Conservation (phyloP, 53 echinoderm and acorn worm species). For the Hippasteria phrygiana region DNA sequence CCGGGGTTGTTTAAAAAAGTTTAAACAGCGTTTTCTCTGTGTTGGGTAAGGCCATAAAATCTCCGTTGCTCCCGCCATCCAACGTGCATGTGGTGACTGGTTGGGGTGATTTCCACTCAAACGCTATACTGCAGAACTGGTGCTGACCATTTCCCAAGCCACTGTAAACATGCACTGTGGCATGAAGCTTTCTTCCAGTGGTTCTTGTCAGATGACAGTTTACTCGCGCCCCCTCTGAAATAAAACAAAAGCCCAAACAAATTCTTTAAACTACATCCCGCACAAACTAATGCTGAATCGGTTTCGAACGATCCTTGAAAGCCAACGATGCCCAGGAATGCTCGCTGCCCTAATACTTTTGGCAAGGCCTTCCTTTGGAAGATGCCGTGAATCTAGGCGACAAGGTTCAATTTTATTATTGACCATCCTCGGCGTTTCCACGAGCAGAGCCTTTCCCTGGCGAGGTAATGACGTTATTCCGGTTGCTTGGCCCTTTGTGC, state of each 20-base stretch:
- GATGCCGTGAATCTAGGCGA: not conserved
- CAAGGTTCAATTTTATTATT: conserved; percentile 33
- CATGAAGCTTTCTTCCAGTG: not conserved
- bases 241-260: not conserved
- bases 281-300: too few relatives aligned
- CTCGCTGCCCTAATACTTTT: not conserved
- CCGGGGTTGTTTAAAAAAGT: too few relatives aligned
- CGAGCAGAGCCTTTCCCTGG: not conserved
- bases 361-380: not conserved
- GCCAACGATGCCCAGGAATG: not conserved
- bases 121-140: too few relatives aligned
- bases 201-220: not conserved
- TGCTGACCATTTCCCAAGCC: too few relatives aligned
- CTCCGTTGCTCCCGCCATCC: too few relatives aligned
- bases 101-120: too few relatives aligned
- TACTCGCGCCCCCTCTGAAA: not conserved
- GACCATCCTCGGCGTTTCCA: conserved; percentile 7
- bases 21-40: too few relatives aligned
- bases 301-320: too few relatives aligned
- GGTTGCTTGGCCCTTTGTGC: conserved; percentile 29
- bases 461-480: conserved; percentile 37
- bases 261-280: not conserved
- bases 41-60: too few relatives aligned
- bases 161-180: not conserved
- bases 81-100: too few relatives aligned